Conservation (phyloP, 2,797 vertebrate genomes). For the Eutrigla gurnardus region DNA sequence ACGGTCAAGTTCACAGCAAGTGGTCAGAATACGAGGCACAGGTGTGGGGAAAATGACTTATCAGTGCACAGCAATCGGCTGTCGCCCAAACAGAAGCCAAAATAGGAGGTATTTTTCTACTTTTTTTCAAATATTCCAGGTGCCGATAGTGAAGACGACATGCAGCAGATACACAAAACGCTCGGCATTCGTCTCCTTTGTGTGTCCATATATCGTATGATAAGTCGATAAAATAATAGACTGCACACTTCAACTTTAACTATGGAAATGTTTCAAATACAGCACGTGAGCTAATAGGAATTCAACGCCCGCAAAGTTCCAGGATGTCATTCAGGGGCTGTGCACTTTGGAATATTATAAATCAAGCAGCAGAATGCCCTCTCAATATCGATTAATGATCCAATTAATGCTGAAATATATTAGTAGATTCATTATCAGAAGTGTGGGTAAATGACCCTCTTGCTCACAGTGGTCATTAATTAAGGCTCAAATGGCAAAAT, state of each 20-base stretch:
- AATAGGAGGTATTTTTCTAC: no score
- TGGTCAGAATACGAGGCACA: background rate
- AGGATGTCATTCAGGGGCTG: background rate
- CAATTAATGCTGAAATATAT: background rate
- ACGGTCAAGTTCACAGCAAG: constrained; percentile 15
- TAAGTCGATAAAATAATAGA: no score
- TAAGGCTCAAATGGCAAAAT: background rate
- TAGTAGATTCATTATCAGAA: background rate
- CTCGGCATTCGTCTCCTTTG: background rate
- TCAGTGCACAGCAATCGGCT: background rate
- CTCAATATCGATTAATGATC: background rate
- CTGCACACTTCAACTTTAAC: no score
- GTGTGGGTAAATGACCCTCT: background rate
- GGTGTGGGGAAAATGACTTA: background rate
- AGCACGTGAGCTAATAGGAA: background rate
- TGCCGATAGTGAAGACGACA: no score
- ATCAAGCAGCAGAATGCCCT: background rate
- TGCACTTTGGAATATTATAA: background rate
- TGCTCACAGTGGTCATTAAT: background rate
- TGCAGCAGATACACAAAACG: no score
- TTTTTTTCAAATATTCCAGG: no score
- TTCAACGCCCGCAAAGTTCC: background rate
- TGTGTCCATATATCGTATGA: no score
- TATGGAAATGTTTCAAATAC: background rate
- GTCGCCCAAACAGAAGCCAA: background rate